These are phyloP conservation scores for Lepidurus packardi DNA, from an alignment of 1,140 invertebrate species.

Conservation along the genomic window DNA sequence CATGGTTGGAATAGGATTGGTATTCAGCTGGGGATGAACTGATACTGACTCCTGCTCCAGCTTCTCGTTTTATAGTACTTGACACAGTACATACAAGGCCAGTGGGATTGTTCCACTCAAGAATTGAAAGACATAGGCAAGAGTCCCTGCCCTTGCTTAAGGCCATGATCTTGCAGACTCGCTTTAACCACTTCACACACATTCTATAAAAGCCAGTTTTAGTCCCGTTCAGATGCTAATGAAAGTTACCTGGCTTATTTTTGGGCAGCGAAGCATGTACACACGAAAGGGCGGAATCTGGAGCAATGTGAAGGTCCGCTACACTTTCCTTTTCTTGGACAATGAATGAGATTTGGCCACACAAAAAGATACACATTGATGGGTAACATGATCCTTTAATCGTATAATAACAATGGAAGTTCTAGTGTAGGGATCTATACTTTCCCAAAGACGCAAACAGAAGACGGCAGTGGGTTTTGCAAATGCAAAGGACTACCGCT, in stretches of 20 bases:
- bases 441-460: no score
- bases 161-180: no score
- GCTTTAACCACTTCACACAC: no score
- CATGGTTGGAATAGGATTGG: constrained; percentile 8
- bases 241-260: not conserved
- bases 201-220: no score
- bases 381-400: no score
- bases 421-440: no score
- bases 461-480: no score
- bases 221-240: not conserved
- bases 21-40: not conserved
- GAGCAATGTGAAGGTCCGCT: constrained; percentile 4
- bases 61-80: not conserved
- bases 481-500: no score
- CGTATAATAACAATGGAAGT: no score
- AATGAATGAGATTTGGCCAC: not conserved
- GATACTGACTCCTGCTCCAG: not conserved
- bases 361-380: no score
- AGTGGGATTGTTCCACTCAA: not conserved
- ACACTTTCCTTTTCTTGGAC: not conserved
- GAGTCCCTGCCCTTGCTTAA: no score
- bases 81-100: not conserved
- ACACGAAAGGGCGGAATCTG: not conserved
- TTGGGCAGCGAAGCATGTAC: not conserved
- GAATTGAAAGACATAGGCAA: no score